Conservation (phyloP, 2,888 invertebrate genomes). For the Drosophila picticornis region DNA sequence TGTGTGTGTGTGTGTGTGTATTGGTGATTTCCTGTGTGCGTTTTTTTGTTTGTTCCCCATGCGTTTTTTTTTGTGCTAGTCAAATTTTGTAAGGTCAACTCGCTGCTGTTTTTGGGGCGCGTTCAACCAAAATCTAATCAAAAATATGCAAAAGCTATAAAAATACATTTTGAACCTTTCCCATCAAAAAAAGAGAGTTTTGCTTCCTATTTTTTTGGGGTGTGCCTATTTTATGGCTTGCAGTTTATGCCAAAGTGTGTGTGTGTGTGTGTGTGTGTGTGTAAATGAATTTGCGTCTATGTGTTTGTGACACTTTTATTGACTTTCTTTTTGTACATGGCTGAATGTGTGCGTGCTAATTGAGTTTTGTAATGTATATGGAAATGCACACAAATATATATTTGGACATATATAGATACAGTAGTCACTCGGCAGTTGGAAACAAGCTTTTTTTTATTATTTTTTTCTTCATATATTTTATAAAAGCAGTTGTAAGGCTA, state of each 20-base stretch:
- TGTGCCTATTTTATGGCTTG: conserved; percentile 61
- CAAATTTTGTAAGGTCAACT: conserved; percentile 67
- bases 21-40: conserved; percentile 34
- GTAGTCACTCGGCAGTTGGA: background rate
- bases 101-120: conserved; percentile 36
- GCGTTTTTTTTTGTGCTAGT: conserved; percentile 25
- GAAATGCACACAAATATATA: background rate
- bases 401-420: background rate
- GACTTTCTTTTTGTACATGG: conserved; percentile 34
- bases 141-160: conserved; percentile 37
- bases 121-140: conserved; percentile 43
- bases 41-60: conserved; percentile 26
- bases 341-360: conserved; percentile 46
- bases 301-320: conserved; percentile 40
- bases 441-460: background rate
- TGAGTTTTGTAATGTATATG: conserved; percentile 32
- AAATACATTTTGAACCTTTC: conserved; percentile 19
- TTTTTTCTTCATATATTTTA: background rate
- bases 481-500: background rate
- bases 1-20: conserved; percentile 27
- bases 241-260: conserved; percentile 29
- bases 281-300: conserved; percentile 21
- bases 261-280: conserved; percentile 29
- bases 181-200: conserved; percentile 4
- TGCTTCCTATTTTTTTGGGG: conserved; percentile 42